Conservation (phyloP, 2,888 invertebrate species). For the Drosophila barbarae region DNA sequence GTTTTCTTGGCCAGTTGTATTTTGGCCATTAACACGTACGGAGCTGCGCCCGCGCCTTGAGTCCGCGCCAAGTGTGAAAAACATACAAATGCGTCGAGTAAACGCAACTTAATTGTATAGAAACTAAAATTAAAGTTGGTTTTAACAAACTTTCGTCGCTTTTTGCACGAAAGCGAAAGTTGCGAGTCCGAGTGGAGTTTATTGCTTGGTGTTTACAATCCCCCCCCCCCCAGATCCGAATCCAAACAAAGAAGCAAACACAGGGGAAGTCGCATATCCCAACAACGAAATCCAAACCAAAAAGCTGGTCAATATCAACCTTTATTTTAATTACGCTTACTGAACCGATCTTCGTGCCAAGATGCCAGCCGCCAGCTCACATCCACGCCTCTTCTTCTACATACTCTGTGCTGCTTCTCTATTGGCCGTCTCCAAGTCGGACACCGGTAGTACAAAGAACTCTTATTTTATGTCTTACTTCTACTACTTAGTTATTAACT, state of each 20-base stretch:
- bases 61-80: slow-evolving; percentile 59
- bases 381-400: slow-evolving; percentile 76
- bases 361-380: slow-evolving; percentile 67
- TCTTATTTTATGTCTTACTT: slow-evolving; percentile 76
- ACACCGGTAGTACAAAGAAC: slow-evolving; percentile 77
- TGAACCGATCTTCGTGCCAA: slow-evolving; percentile 26
- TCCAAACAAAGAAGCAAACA: slow-evolving; percentile 15
- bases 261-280: slow-evolving; percentile 9
- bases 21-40: slow-evolving; percentile 78
- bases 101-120: slow-evolving; percentile 30
- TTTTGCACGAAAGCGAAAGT: slow-evolving; percentile 65
- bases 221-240: slow-evolving; percentile 7
- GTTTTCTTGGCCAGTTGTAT: slow-evolving; percentile 76
- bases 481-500: slow-evolving; percentile 75
- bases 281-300: slow-evolving; percentile 8
- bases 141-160: slow-evolving; percentile 46
- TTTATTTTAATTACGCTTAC: slow-evolving; percentile 21
- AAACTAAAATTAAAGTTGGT: slow-evolving; percentile 50
- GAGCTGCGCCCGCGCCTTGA: slow-evolving; percentile 61
- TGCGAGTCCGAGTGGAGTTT: slow-evolving; percentile 56
- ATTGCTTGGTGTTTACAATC: slow-evolving; percentile 22
- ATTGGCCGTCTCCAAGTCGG: slow-evolving; percentile 73
- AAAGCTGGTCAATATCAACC: slow-evolving; percentile 26
- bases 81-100: slow-evolving; percentile 34
- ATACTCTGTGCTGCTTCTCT: slow-evolving; percentile 74